Percentiles rank a stretch among this genome's conserved stretches.
phyloP scores from a whole-genome alignment of 2,797 vertebrate genomes.

The Spheniscus humboldti region DNA sequence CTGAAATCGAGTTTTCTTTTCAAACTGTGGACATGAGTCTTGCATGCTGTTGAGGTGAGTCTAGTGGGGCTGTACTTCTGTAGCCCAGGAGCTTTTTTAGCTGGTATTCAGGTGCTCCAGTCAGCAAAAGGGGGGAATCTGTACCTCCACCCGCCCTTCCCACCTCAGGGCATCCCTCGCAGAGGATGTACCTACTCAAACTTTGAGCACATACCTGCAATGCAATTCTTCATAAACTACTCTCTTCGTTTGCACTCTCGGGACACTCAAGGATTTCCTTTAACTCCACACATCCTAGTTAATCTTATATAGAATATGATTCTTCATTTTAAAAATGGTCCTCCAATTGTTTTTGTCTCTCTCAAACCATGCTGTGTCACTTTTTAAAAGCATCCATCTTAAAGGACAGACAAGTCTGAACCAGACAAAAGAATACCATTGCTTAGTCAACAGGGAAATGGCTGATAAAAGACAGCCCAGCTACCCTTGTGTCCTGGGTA shows the following conservation, averaged over 20 bases:
- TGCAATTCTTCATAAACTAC: background rate
- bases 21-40: no score
- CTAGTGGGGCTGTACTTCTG: background rate
- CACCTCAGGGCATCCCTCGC: rapidly evolving
- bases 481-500: background rate
- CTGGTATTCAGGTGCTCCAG: background rate
- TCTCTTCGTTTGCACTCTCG: rapidly evolving
- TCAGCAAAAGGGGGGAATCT: background rate
- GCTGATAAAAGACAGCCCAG: background rate
- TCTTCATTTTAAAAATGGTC: background rate
- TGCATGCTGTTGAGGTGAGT: background rate
- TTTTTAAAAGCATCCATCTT: background rate
- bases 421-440: background rate
- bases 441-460: background rate
- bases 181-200: background rate
- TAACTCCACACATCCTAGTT: background rate
- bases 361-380: background rate
- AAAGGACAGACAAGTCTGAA: background rate
- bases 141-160: background rate
- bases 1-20: background rate
- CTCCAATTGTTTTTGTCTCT: background rate
- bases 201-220: background rate
- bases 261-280: background rate
- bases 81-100: background rate
- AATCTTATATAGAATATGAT: background rate